Percentiles rank a stretch among this genome's conserved stretches.
Evolutionary conservation across 2,888 invertebrate species (phyloP).

Genomic region (Nezara viridula): DNA sequence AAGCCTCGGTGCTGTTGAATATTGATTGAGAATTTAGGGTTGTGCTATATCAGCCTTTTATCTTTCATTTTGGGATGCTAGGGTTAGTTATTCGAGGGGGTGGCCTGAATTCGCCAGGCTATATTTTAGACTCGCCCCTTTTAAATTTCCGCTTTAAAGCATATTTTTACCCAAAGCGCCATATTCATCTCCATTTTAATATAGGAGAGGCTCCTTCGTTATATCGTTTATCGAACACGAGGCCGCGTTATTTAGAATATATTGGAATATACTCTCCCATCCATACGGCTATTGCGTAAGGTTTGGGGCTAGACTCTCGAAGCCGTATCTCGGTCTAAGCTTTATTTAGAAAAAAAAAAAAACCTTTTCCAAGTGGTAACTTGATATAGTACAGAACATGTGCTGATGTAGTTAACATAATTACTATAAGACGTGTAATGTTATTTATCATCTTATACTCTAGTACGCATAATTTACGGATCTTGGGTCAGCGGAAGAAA

Average conservation of each 20-base stretch:
- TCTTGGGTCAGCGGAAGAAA: too few relatives aligned
- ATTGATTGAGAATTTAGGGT: slow-evolving; percentile 22
- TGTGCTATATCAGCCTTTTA: slow-evolving; percentile 11
- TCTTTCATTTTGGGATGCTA: background rate
- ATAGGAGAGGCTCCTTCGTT: background rate
- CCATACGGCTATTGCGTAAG: background rate
- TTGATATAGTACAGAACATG: background rate
- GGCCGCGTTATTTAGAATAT: background rate
- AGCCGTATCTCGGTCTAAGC: background rate
- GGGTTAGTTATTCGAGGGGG: background rate
- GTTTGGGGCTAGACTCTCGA: background rate
- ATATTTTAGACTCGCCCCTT: background rate
- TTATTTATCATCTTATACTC: too few relatives aligned
- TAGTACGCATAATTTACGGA: too few relatives aligned
- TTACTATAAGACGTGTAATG: background rate
- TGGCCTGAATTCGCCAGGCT: background rate
- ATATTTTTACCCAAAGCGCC: background rate
- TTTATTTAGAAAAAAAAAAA: background rate
- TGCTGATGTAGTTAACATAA: background rate
- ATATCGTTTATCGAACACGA: slow-evolving; percentile 5
- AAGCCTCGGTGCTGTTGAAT: background rate
- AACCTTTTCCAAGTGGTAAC: background rate
- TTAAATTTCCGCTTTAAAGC: slow-evolving; percentile 40
- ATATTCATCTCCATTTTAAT: slow-evolving; percentile 22
- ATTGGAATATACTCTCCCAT: background rate